Base-by-base conservation (phyloP, 1,140 invertebrate species). In the Branchinecta lindahli region DNA sequence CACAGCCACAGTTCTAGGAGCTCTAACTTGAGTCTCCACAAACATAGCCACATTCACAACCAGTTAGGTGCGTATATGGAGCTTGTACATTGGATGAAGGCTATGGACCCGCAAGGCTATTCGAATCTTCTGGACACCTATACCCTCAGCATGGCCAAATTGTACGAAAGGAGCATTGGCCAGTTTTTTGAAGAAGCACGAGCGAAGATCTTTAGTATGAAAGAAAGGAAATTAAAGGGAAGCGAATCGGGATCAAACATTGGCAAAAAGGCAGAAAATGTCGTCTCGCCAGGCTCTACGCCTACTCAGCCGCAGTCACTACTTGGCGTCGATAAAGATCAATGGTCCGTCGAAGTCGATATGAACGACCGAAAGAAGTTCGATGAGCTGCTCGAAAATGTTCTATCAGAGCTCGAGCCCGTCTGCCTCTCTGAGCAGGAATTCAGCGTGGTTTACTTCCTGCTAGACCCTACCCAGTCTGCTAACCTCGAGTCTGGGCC, bases 371-470 rank as follows among this genome's bases (percentile, higher is more conserved):
- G 85, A 68, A 78, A 81, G 70, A 77, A 82, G 71, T 87, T 87
- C 77, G 88, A 91, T 77, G 84, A 85, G 66, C 82, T 90, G 18
- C 80, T 93, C 65, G 89, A 93, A 76, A 84, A 86, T 77, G 87
- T 94, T 20, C 80, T 98, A 8, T 88, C 87, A 66, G 88, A 95
- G 76, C 82, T 97, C 67, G 93, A 96, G 77, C 91, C 90, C 44
- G 86, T 95, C 71, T 96, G 94, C 78, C 82, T 96, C 52, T 88
- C 88, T 21, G 96, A 99, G 79, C 95, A 98, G 81, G 87, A 94
- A 73, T 98, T 98, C 81, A 97, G 93, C 79, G 87, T 92, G 10
- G 84, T 86, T 46, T 98, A 98, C 81, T 94, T 98, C 76, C 90
- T 94, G 75, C 81, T 97, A 66, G 88, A 92, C 45, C 20, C 71